Base-by-base conservation (phyloP, 2,797 vertebrate species). In the Leptoclinus maculatus region DNA sequence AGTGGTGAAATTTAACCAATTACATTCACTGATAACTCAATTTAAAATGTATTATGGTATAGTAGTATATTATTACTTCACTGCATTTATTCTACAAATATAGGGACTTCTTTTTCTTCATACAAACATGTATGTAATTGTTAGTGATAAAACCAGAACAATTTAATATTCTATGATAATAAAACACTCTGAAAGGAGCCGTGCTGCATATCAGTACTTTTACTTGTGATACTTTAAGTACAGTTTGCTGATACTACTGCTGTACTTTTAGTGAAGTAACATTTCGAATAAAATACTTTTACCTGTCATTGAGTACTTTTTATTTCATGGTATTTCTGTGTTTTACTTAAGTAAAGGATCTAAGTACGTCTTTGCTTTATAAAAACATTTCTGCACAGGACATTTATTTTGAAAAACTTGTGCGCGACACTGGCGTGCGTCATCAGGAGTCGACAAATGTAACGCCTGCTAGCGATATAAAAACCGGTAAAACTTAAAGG, bases 381-480 rank as follows among this genome's bases (percentile, higher is more conserved):
- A 7, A 4, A 9, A 7, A 27, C 29, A 47, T 62, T 19, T 25
- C 19, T 7, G 4, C 0, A 0, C 17, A 1, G 0, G n/a, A 51
- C 74, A 0, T 78, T 86, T 90, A 83, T 80, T 90, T 79, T 87
- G 80, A 88, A 86, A 82, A 5, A 9, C 51, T 8, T 0, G 0
- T 9, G 7, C 1, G 51, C 25, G 51, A 25, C 14, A 29, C 25
- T 16, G 8, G 2, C 2, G 0, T 34, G 3, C 80, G 82, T 87
- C 85, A 87, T 87, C 74, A 70, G 14, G 0, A 66, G 5, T 5
- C 39, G 78, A 75, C 79, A 7, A 7, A n/a, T 5, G 0, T 7
- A 0, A 1, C 57, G 45, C 41, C 36, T 17, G 51, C 4, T 56
- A 23, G 71, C 62, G 9, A 0, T 8, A n/a, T 13, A 21, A 12